Base-by-base conservation (phyloP, 2,113 vertebrate species). In the Tringa solitaria region DNA sequence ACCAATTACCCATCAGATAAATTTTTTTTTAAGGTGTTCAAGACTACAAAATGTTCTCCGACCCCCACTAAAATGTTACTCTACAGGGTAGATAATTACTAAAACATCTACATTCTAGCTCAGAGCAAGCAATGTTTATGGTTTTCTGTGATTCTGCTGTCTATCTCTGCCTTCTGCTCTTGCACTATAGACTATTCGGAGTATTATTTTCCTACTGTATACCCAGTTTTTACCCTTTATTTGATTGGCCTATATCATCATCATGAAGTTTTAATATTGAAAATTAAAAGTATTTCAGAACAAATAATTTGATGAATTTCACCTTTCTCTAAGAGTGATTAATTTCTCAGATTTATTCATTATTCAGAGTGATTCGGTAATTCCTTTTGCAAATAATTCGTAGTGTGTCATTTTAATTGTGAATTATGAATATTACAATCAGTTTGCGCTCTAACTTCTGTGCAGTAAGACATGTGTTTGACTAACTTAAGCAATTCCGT, bases 341-440 rank as follows among this genome's bases (percentile, higher is more conserved):
- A 0, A 87, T 84, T 95, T 93, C 80, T 91, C 41, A 89, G 90
- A 95, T 95, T 33, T 96, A 95, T 96, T 92, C 96, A 96, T 95
- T 96, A 95, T 96, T 96, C 94, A 91, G 69, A 79, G 14, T 68
- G 87, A 95, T 87, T 94, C 83, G 84, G 63, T 89, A 95, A 84
- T 91, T 93, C n/a, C 26, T 95, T 93, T 27, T 85, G 77, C 69
- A 96, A 96, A 91, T 93, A 95, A 70, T 68, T 89, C 53, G 65
- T 57, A 56, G 18, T 78, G 39, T 93, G 39, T 87, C 12, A 87
- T 94, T 94, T 89, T 94, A 96, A 92, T 96, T 92, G 80, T 93
- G 95, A 93, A 89, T 90, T 82, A 96, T 89, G 89, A 85, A 93
- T 93, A 91, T 87, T 91, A 94, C 67, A 94, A 90, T 94, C 84